These are phyloP conservation scores for Lepidocolaptes lacrymiger DNA, from an alignment of 2,797 vertebrate genomes.

Conservation along the genomic window DNA sequence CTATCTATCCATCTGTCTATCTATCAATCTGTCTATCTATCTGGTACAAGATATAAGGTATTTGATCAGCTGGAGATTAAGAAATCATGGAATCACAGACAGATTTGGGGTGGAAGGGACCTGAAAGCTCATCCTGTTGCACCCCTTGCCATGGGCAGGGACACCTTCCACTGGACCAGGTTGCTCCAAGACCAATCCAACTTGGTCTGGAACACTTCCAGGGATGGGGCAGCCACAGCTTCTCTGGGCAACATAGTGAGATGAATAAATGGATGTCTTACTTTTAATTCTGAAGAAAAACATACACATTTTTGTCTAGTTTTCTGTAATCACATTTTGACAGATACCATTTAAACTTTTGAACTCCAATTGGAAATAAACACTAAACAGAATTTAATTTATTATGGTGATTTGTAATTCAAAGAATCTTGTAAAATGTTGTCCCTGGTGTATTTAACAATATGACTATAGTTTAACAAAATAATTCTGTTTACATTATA, in stretches of 20 bases:
- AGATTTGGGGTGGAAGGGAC: background rate
- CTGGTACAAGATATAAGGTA: background rate
- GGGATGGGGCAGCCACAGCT: background rate
- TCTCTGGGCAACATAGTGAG: background rate
- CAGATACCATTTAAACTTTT: conserved; percentile 21
- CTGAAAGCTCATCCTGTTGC: background rate
- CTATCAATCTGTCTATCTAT: too few species aligned
- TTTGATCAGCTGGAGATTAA: background rate
- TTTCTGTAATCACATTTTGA: conserved; percentile 12
- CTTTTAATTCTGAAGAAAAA: background rate
- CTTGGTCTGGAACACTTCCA: background rate
- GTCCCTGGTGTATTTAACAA: conserved; percentile 19
- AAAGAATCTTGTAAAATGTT: conserved; percentile 10
- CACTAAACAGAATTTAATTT: background rate
- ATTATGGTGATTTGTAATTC: background rate
- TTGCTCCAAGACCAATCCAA: background rate
- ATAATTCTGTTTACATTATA: conserved; percentile 48
- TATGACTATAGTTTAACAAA: conserved; percentile 13
- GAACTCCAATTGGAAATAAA: conserved; percentile 3
- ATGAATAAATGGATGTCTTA: background rate
- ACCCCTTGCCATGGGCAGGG: background rate
- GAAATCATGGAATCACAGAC: background rate
- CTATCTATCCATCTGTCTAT: too few species aligned
- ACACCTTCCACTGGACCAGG: background rate
- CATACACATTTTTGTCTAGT: background rate